Percentiles rank a stretch among this genome's conserved stretches.
phyloP scores from a whole-genome alignment of 2,113 vertebrate species.

The Melanostigma gelatinosum region DNA sequence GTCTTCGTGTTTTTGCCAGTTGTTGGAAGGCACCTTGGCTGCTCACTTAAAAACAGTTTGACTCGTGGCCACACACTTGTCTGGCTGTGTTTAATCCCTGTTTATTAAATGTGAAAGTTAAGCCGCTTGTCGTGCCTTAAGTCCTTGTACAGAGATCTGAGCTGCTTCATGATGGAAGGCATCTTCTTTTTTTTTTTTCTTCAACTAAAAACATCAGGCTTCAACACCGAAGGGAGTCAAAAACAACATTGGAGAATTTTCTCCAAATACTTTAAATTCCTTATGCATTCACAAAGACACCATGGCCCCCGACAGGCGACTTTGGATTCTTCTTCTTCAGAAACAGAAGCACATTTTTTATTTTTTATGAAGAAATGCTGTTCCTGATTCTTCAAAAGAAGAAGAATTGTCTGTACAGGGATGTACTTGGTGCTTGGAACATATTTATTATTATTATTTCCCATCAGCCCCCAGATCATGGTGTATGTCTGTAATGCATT shows the following conservation, averaged over 20 bases:
- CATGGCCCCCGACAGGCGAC: background rate
- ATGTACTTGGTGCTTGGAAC: background rate
- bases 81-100: slow-evolving; percentile 28
- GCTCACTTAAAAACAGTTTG: slow-evolving; percentile 3
- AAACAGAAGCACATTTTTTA: background rate
- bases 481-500: background rate
- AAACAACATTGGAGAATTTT: background rate
- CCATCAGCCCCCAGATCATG: background rate
- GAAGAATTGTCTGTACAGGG: background rate
- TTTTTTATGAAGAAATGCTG: background rate
- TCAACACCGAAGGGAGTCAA: background rate
- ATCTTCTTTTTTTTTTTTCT: slow-evolving; percentile 37
- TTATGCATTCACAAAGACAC: background rate
- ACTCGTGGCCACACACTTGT: slow-evolving; percentile 4
- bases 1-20: background rate
- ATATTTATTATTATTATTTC: background rate
- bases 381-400: background rate
- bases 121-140: slow-evolving; percentile 35
- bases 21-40: slow-evolving; percentile 34
- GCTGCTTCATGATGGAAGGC: slow-evolving; percentile 3
- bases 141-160: slow-evolving; percentile 25
- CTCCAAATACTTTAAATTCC: background rate
- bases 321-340: background rate
- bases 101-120: slow-evolving; percentile 45
- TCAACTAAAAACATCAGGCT: background rate